Evolutionary conservation across 2,888 invertebrate species (phyloP).

Genomic region (Plebejus melissa): DNA sequence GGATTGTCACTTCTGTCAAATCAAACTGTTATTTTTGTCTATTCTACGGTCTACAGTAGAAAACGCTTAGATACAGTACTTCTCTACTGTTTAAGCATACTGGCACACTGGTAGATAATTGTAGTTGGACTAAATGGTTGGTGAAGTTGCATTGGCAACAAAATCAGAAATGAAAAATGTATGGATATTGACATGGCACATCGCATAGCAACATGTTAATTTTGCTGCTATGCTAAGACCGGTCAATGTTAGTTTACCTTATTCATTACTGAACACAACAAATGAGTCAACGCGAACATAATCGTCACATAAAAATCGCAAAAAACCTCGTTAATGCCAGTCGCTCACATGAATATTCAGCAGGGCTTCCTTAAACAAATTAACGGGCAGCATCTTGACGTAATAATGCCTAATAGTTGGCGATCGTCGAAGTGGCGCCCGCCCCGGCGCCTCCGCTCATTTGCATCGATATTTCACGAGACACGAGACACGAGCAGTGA

Average conservation of each 20-base stretch:
- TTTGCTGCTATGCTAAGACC: background rate
- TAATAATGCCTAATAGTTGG: conserved; percentile 47
- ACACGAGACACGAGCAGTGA: conserved; percentile 36
- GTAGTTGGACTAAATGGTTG: no score
- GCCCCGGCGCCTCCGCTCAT: conserved; percentile 58
- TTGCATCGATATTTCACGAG: conserved; percentile 57
- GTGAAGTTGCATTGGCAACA: no score
- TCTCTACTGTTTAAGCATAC: no score
- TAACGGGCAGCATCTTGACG: conserved; percentile 38
- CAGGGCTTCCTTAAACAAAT: conserved; percentile 34
- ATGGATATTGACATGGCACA: no score
- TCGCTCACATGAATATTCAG: conserved; percentile 28
- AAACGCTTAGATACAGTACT: no score
- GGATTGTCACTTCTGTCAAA: no score
- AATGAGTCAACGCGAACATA: background rate
- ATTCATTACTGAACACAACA: background rate
- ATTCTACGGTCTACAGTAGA: no score
- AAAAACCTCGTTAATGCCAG: conserved; percentile 26
- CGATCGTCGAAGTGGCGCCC: conserved; percentile 48
- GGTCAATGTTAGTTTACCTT: background rate
- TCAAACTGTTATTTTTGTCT: no score
- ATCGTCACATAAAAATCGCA: background rate
- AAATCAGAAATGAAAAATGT: no score
- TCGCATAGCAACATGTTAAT: background rate
- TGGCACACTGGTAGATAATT: no score